These are phyloP conservation scores for Drosophila tropicalis DNA, from an alignment of 1,140 invertebrate species.

Conservation along the genomic window DNA sequence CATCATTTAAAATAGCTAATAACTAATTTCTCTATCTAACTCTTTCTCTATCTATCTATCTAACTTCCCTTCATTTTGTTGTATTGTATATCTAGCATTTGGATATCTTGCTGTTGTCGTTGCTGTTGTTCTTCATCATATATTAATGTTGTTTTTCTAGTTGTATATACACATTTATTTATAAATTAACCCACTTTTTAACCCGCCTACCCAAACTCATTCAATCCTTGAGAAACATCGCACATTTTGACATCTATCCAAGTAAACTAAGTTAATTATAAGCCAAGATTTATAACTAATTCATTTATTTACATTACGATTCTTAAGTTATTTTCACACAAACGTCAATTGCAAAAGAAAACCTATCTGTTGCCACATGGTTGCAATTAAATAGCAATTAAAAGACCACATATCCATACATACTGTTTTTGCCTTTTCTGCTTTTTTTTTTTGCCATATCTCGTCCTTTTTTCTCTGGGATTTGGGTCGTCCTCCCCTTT, in stretches of 20 bases:
- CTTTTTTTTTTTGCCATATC: background rate
- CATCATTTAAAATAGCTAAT: background rate
- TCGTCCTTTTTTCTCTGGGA: background rate
- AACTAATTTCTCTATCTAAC: background rate
- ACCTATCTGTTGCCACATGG: background rate
- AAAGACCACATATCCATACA: conserved; percentile 33
- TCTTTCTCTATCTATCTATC: conserved; percentile 22
- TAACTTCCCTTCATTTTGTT: background rate
- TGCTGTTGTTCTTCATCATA: conserved; percentile 4
- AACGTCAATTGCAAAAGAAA: background rate
- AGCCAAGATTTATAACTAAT: conserved; percentile 9
- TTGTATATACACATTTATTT: conserved; percentile 3
- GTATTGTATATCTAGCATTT: conserved; percentile 21
- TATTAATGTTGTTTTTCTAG: conserved; percentile 16
- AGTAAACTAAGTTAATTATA: conserved; percentile 31
- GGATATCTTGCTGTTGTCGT: conserved; percentile 12
- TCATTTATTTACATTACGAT: background rate
- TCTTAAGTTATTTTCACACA: background rate
- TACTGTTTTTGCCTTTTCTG: background rate
- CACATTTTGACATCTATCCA: background rate
- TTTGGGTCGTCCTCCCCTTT: background rate
- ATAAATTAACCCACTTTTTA: background rate
- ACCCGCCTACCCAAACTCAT: background rate
- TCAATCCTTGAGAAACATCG: background rate
- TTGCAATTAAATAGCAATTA: conserved; percentile 34